Conservation (phyloP, 2,797 vertebrate species). For the Carduelis carduelis region DNA sequence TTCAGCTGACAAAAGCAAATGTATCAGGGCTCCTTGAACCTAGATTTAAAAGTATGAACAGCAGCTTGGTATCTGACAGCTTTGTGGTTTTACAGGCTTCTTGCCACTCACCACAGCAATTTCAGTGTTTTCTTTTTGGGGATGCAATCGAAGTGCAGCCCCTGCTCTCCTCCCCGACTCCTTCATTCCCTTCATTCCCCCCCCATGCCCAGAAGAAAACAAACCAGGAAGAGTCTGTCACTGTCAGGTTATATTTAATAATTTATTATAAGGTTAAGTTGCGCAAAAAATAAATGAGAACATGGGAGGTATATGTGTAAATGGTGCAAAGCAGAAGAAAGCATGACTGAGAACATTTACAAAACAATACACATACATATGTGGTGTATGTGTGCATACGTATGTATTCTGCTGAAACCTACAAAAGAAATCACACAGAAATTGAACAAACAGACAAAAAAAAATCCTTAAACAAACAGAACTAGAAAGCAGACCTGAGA, state of each 20-base stretch:
- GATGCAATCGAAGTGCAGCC: background rate
- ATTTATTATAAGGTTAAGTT: constrained; percentile 65
- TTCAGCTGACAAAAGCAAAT: constrained; percentile 13
- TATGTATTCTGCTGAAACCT: constrained; percentile 10
- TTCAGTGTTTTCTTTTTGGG: background rate
- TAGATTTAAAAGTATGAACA: background rate
- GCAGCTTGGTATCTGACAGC: background rate
- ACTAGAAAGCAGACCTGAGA: constrained; percentile 53
- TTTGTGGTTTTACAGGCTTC: background rate
- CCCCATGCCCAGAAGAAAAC: background rate
- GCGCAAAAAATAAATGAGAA: constrained; percentile 38
- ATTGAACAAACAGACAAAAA: background rate
- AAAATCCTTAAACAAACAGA: constrained; percentile 7
- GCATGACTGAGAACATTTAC: constrained; percentile 20
- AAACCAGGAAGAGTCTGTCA: background rate
- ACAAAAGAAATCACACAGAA: constrained; percentile 31
- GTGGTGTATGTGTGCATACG: background rate
- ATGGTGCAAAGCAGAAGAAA: constrained; percentile 42
- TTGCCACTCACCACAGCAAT: background rate
- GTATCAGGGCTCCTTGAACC: background rate
- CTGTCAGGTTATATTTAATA: constrained; percentile 33
- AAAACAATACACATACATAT: constrained; percentile 23
- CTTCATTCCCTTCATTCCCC: background rate
- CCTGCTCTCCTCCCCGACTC: background rate
- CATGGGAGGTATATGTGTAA: constrained; percentile 33